phyloP scores from a whole-genome alignment of 2,113 vertebrate genomes.

The Esox niger region DNA sequence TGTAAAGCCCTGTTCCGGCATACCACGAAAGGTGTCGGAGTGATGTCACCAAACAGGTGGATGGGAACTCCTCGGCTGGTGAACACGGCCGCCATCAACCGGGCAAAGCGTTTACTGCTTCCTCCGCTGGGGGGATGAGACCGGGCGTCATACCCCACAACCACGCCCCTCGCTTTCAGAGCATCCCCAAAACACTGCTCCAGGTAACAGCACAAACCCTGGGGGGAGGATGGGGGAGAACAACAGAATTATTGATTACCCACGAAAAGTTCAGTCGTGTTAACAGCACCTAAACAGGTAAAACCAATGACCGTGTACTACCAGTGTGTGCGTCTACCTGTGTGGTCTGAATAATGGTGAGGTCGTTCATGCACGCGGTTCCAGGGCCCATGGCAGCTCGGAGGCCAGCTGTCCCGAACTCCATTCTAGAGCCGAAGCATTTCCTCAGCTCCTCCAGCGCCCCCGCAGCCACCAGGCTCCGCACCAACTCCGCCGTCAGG shows the following conservation, averaged over 20 bases:
- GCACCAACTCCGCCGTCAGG: conserved; percentile 78
- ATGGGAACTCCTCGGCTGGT: conserved; percentile 77
- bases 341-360: conserved; percentile 97
- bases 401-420: conserved; percentile 94
- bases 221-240: not conserved
- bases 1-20: no score
- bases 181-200: conserved; percentile 75
- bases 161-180: conserved; percentile 76
- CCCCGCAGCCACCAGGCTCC: conserved; percentile 73
- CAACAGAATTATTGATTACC: not conserved
- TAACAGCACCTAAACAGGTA: no score
- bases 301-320: no score
- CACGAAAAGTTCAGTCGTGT: no score
- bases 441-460: conserved; percentile 75
- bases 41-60: conserved; percentile 77
- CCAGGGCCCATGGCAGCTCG: conserved; percentile 92
- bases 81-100: conserved; percentile 75
- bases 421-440: conserved; percentile 89
- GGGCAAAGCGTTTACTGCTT: conserved; percentile 80
- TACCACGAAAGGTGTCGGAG: conserved; percentile 84
- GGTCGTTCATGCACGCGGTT: conserved; percentile 88
- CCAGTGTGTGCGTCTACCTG: no score
- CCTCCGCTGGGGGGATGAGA: conserved; percentile 77
- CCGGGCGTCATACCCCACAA: conserved; percentile 80
- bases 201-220: conserved; percentile 82